Evolutionary conservation across 1,140 invertebrate species (phyloP), one percentile per base, ranked within the genome.

Genomic region (Wiebesia pumilae): DNA sequence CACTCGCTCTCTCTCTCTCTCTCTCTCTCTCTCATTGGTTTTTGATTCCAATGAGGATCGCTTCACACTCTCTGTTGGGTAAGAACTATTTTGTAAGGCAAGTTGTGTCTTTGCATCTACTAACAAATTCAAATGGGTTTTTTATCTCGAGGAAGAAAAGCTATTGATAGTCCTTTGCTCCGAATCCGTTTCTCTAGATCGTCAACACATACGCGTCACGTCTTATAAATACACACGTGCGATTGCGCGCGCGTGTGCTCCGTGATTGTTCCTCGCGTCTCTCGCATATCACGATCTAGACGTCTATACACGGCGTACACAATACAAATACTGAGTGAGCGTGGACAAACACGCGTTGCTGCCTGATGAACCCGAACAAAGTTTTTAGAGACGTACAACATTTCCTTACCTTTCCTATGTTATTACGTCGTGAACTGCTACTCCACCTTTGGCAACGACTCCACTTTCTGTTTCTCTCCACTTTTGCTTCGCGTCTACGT

Each of bases 391-490:
- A 27, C 14, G 27, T 27, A 7, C 3, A 4, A 27, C 4, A 38
- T 71, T 43, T 77, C 30, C 73, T 77, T 77, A 77, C 73, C 73
- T 77, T 47, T 43, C 12, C 24, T 77, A 30, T 35, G 67, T 47
- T 43, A n/a, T 77, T 47, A n/a, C 0, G 27, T 47, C 33, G 38
- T 30, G 40, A 6, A 16, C 24, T 77, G 14, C 16, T 78, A n/a
- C 10, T 73, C n/a, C 30, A 38, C 16, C 14, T 75, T 75, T n/a
- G 12, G 24, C 21, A 21, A 51, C n/a, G 43, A 54, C n/a, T 30
- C 4, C 27, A 51, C 14, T 78, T 78, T 16, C 1, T n/a, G 38
- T 38, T 38, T 14, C 14, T 75, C 30, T 51, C n/a, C 75, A 14
- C 24, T 77, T 47, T 27, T 40, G 43, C 27, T 51, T 54, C 10